Evolutionary conservation across 2,797 vertebrate species (phyloP), one percentile per base, ranked within the genome.

Genomic region (Gambusia yucatana): DNA sequence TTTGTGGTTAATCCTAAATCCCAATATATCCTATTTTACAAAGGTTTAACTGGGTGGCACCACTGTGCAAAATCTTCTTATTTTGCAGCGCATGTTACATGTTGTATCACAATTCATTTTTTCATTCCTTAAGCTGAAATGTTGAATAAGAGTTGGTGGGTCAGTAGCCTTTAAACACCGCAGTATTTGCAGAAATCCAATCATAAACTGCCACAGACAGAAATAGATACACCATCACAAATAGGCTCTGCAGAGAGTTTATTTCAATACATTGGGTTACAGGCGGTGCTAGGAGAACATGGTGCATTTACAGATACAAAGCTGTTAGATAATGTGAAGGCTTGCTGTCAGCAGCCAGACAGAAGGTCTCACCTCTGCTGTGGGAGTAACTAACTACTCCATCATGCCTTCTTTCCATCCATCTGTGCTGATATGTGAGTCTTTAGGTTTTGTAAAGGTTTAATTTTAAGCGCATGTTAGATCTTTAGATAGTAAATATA

Each of bases 311-410:
- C 69, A 84, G 57, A 84, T 69, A 79, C 75, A 79, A 73, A 82
- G 80, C 85, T 87, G 76, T 84, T 79, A 80, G 78, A 89, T 88
- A 76, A 85, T 73, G 73, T 81, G 79, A 90, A 82, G 76, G 82
- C 82, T 81, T 16, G 13, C 48, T 22, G 77, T 87, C 88, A 81
- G 4, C 76, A 77, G 50, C 69, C 81, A 77, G 78, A 84, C 78
- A 85, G 77, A 86, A 90, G 85, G 88, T 93, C 87, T 84, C 84
- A 83, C 72, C 85, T 90, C 87, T 81, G 74, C 76, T 83, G 72
- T 59, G 73, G 78, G 83, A 87, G 77, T 67, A 83, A 88, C 75
- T 55, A 65, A 81, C 73, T 57, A 55, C 50, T 81, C 36, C 57
- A 67, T 74, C 78, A 41, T 77, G 65, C 13, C 44, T 17, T 55